These are phyloP conservation scores for Thalassophryne amazonica DNA, from an alignment of 2,797 vertebrate species.

Conservation along the genomic window DNA sequence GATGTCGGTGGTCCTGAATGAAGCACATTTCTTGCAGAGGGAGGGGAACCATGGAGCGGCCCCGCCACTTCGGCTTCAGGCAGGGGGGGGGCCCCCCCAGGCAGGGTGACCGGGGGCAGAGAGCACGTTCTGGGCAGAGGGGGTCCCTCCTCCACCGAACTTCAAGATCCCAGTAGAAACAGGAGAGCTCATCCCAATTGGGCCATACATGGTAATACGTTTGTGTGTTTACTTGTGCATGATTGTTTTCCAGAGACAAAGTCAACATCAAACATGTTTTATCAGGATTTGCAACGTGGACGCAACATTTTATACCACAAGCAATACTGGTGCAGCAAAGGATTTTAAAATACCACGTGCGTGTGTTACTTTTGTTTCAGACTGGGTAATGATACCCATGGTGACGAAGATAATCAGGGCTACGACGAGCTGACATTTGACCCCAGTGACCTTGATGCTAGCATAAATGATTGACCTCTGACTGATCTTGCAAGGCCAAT, in stretches of 20 bases:
- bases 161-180: conserved; percentile 78
- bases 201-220: conserved; percentile 76
- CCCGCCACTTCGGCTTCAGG: conserved; percentile 53
- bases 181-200: conserved; percentile 80
- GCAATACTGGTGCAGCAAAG: too few species aligned
- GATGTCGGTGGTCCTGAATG: conserved; percentile 63
- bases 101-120: conserved; percentile 42
- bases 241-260: conserved; percentile 1
- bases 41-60: conserved; percentile 69
- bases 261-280: background rate
- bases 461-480: too few species aligned
- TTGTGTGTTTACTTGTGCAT: conserved; percentile 24
- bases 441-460: too few species aligned
- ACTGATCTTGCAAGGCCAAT: too few species aligned
- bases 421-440: too few species aligned
- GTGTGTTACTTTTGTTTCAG: too few species aligned
- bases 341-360: too few species aligned
- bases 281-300: background rate
- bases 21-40: conserved; percentile 77
- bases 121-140: conserved; percentile 45
- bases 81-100: conserved; percentile 55
- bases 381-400: too few species aligned
- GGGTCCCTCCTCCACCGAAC: conserved; percentile 57
- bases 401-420: too few species aligned
- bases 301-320: too few species aligned